These are phyloP conservation scores for Megaceryle alcyon DNA, from an alignment of 2,797 vertebrate genomes.

Conservation along the genomic window DNA sequence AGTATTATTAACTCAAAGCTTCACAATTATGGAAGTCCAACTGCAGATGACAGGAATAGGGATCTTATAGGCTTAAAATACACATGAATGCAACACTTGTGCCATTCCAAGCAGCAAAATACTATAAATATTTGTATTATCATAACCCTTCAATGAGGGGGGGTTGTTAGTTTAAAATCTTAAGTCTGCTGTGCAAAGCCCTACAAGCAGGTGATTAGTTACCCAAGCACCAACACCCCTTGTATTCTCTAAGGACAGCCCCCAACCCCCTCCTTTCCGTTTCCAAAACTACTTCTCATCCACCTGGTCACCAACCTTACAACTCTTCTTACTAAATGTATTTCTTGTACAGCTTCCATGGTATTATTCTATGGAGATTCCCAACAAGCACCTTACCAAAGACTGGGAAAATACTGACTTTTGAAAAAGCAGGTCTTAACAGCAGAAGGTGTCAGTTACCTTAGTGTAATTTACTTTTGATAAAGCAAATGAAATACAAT, in stretches of 20 bases:
- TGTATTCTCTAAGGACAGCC: neutral
- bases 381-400: neutral
- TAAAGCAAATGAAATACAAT: neutral
- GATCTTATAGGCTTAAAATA: neutral
- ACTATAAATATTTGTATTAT: neutral
- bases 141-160: neutral
- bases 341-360: accelerated
- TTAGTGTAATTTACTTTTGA: neutral
- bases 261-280: neutral
- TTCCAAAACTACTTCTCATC: neutral
- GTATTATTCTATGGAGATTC: neutral
- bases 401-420: neutral
- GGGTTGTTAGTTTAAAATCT: neutral
- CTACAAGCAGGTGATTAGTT: neutral
- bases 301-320: neutral
- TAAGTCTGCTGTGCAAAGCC: neutral
- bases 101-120: neutral
- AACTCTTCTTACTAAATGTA: neutral
- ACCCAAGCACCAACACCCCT: neutral
- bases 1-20: neutral
- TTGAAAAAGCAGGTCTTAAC: neutral
- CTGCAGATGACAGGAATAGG: accelerated
- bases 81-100: accelerated
- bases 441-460: neutral
- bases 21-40: neutral